Base-by-base conservation (phyloP, 2,113 vertebrate genomes). In the Pollachius pollachius region DNA sequence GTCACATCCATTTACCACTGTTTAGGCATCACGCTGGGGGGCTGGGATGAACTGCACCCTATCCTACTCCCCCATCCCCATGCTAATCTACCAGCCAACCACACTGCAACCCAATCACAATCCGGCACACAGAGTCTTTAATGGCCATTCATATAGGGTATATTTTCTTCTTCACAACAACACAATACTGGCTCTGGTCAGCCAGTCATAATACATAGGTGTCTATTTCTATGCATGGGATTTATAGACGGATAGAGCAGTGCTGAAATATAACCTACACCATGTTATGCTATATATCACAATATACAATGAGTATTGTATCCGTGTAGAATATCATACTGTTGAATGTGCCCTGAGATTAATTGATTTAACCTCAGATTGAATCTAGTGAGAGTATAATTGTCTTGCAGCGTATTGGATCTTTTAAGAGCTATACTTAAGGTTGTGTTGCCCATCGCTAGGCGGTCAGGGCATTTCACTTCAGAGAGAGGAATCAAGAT, bases 1-100 rank as follows among this genome's bases (percentile, higher is more conserved):
- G 86, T 92, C 89, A 89, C 82, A 84, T 88, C 81, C 67, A 67
- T 81, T 90, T 87, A 90, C 72, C 72, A 72, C 69, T 85, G 84
- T 89, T 91, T 88, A 84, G 82, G 85, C 82, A 78, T 80, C 83
- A 82, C 79, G 72, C 85, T 84, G 70, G 69, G 81, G 80, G 84
- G 80, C 66, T 79, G 65, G 74, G 80, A 79, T 52, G 67, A 87
- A 83, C 81, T 78, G 21, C 75, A 83, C 74, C 67, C 64, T 27
- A 27, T 13, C 63, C 64, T 64, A 21, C 63, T 60, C 54, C n/a
- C 54, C 63, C 11, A 60, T 65, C 67, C 74, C 63, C 70, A 30
- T 65, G 67, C 54, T 67, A 61, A 80, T 69, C 25, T 60, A 34
- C 75, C 65, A 17, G 52, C 62, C 81, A 71, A 67, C 34, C 37